Conservation (phyloP, 1,140 invertebrate genomes). For the Orius insidiosus region DNA sequence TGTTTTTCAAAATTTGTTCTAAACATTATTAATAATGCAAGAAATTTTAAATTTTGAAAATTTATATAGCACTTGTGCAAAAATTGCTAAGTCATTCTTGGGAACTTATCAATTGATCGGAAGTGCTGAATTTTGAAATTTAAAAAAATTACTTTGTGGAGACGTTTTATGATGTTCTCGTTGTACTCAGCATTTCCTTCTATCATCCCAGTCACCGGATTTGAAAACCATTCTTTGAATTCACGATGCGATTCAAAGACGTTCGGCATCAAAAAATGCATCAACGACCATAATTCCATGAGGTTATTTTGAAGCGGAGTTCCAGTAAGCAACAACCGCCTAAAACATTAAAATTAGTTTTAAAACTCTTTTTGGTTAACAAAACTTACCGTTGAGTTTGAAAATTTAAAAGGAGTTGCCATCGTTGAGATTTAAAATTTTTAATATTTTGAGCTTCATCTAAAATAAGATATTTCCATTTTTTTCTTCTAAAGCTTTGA, state of each 20-base stretch:
- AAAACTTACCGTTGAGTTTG: conserved; percentile 66
- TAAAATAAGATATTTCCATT: conserved; percentile 79
- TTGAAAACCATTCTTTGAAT: conserved; percentile 98
- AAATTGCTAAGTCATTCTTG: not conserved
- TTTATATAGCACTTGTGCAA: conserved; percentile 6
- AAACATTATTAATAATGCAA: not conserved
- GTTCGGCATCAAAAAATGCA: conserved; percentile 91
- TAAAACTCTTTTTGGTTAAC: conserved; percentile 59
- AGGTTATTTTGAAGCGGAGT: conserved; percentile 93
- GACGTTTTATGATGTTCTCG: conserved; percentile 75
- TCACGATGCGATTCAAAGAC: conserved; percentile 93
- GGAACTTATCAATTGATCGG: conserved; percentile 19
- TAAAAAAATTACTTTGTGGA: conserved; percentile 66
- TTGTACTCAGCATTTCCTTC: conserved; percentile 93
- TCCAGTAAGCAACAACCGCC: conserved; percentile 71
- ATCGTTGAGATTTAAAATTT: conserved; percentile 85
- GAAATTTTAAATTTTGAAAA: conserved; percentile 19
- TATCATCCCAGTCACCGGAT: conserved; percentile 95
- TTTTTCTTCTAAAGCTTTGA: conserved; percentile 86
- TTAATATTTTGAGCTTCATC: conserved; percentile 97
- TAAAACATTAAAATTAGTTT: conserved; percentile 27
- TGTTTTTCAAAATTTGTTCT: conserved; percentile 8
- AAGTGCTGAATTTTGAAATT: not conserved
- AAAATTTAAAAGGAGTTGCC: conserved; percentile 86
- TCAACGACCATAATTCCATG: conserved; percentile 82